Evolutionary conservation across 2,888 invertebrate genomes (phyloP), one percentile per base, ranked within the genome.

Genomic region (Torymus texanus): DNA sequence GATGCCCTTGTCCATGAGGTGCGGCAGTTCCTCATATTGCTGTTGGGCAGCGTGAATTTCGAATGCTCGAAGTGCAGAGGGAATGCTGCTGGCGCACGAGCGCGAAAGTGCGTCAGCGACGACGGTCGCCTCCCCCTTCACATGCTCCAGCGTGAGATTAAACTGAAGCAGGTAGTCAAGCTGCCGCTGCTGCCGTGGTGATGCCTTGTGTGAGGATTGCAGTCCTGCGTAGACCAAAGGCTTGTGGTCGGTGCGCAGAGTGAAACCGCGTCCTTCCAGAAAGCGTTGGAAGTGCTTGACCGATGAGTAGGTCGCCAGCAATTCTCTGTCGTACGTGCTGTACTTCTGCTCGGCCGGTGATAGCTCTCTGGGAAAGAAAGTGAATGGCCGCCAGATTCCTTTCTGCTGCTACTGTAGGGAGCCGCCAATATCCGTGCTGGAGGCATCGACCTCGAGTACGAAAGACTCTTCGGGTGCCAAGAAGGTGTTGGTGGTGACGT

Each of bases 351-450:
- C 83, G 0, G 86, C 71, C 0, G 74, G 24, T 14, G 68, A 81
- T 0, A 87, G 78, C 72, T 86, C 86, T 72, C 75, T 83, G 0
- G 85, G 85, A 78, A 86, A 87, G 63, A 86, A 87, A 0, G 68
- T 81, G 1, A 86, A 70, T 10, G 85, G 85, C 66, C 83, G 63
- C 85, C 85, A 85, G 0, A 8, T 29, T 0, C 62, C 73, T 0
- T 70, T 58, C 14, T 56, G 55, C 2, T 51, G 50, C 68, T 87
- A 84, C n/a, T 87, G 83, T 12, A 87, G 73, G 0, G 80, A 81
- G 0, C 83, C 86, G 0, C 86, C 86, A 10, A 87, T 75, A 1
- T 84, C 83, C n/a, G 70, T 51, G 21, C 84, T 79, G 8, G 84
- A 85, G 3, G 84, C 84, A n/a, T 84, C 84, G 10, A 59, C 61